A percentile compares a stretch with the other conserved stretches of the same genome.
phyloP scores from a whole-genome alignment of 2,113 vertebrate genomes.

The Lathamus discolor region DNA sequence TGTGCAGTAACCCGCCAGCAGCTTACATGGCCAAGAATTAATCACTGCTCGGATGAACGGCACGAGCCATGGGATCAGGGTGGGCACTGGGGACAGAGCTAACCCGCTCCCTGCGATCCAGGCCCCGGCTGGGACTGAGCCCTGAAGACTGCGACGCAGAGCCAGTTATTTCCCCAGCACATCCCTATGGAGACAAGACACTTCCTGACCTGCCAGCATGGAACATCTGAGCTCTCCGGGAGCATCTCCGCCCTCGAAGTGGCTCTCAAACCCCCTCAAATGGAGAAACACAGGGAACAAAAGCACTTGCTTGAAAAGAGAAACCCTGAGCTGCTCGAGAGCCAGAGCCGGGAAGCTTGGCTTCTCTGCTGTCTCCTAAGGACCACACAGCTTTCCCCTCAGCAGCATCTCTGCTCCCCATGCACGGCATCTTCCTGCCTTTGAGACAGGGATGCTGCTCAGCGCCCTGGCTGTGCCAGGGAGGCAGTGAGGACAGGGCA shows the following conservation, averaged over 20 bases:
- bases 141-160: not conserved
- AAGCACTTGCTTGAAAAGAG: not conserved
- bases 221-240: not conserved
- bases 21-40: not conserved
- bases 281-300: not conserved
- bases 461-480: rapidly evolving
- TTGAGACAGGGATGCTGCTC: not conserved
- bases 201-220: not conserved
- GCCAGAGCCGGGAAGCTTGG: not conserved
- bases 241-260: not conserved
- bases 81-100: not conserved
- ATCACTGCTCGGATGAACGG: not conserved
- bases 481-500: not conserved
- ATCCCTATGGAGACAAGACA: not conserved
- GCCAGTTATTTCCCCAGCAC: not conserved
- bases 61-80: not conserved
- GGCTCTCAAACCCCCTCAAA: not conserved
- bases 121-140: not conserved
- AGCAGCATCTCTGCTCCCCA: not conserved
- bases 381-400: not conserved
- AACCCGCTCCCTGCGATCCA: not conserved
- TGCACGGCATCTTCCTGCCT: not conserved
- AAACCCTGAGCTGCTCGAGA: not conserved
- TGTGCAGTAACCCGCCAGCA: not conserved
- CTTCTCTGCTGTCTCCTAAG: rapidly evolving